Conservation (phyloP, 64 coral and sea anemone genomes). For the Montipora sp. region DNA sequence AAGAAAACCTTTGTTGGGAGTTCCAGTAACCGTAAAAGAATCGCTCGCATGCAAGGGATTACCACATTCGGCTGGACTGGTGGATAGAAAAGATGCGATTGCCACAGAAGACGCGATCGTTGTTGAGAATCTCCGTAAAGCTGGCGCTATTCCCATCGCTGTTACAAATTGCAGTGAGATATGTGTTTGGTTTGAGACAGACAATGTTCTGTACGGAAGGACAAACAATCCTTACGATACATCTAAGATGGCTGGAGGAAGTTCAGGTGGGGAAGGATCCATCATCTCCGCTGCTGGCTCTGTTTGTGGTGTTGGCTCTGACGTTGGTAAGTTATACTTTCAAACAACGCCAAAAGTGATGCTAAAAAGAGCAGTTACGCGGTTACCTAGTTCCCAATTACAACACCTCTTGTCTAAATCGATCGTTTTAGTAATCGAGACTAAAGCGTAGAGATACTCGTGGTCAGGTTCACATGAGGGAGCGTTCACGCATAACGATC, state of each 20-base stretch:
- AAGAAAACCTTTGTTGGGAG: slow-evolving; percentile 74
- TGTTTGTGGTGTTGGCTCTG: slow-evolving; percentile 84
- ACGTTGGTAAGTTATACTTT: slow-evolving; percentile 66
- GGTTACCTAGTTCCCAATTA: too few relatives aligned
- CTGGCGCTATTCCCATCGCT: slow-evolving; percentile 80
- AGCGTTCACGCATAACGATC: too few relatives aligned
- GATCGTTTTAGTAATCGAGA: too few relatives aligned
- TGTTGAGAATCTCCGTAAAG: slow-evolving; percentile 70
- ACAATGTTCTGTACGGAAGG: slow-evolving; percentile 78
- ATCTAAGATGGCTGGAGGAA: slow-evolving; percentile 82
- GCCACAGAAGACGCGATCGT: slow-evolving; percentile 54
- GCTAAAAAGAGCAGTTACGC: too few relatives aligned
- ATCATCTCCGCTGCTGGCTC: slow-evolving; percentile 90
- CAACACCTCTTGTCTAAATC: too few relatives aligned
- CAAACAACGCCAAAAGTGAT: not conserved
- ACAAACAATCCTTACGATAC: slow-evolving; percentile 84
- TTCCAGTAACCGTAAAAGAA: slow-evolving; percentile 84
- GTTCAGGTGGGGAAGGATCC: slow-evolving; percentile 84
- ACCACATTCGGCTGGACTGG: slow-evolving; percentile 78
- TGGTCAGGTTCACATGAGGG: too few relatives aligned
- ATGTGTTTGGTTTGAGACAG: slow-evolving; percentile 91
- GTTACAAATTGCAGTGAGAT: slow-evolving; percentile 90
- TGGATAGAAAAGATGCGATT: slow-evolving; percentile 74
- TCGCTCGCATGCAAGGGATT: slow-evolving; percentile 77
- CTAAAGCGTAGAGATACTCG: too few relatives aligned